Conservation (phyloP, 1,140 invertebrate genomes). For the Formica exsecta region DNA sequence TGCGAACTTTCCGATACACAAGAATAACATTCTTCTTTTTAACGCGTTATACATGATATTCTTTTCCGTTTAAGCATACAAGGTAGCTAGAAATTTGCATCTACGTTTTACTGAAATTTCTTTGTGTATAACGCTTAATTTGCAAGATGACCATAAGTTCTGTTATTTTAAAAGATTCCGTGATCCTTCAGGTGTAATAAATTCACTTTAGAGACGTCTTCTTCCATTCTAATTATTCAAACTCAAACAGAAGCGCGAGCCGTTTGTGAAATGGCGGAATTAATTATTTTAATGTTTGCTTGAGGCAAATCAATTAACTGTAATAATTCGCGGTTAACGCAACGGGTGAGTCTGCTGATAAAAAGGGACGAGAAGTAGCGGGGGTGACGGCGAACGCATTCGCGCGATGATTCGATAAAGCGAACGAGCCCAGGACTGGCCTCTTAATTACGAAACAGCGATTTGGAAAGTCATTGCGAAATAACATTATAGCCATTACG, state of each 20-base stretch:
- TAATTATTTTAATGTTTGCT: constrained; percentile 55
- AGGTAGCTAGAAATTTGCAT: neutral
- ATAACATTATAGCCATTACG: constrained; percentile 35
- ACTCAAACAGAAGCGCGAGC: constrained; percentile 15
- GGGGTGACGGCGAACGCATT: constrained; percentile 10
- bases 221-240: constrained; percentile 21
- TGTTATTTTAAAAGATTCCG: constrained; percentile 17
- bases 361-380: neutral
- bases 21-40: neutral
- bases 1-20: neutral
- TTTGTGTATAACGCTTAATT: neutral
- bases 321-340: neutral
- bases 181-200: neutral
- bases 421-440: neutral
- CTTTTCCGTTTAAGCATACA: neutral
- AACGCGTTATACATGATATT: neutral
- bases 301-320: constrained; percentile 44
- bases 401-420: constrained; percentile 23
- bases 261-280: constrained; percentile 36
- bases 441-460: constrained; percentile 47
- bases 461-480: constrained; percentile 16
- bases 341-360: neutral
- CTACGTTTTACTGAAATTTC: neutral
- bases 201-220: neutral
- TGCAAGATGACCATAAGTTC: constrained; percentile 1